Evolutionary conservation across 2,113 vertebrate species (phyloP), one percentile per base, ranked within the genome.

Genomic region (Ochotona princeps): DNA sequence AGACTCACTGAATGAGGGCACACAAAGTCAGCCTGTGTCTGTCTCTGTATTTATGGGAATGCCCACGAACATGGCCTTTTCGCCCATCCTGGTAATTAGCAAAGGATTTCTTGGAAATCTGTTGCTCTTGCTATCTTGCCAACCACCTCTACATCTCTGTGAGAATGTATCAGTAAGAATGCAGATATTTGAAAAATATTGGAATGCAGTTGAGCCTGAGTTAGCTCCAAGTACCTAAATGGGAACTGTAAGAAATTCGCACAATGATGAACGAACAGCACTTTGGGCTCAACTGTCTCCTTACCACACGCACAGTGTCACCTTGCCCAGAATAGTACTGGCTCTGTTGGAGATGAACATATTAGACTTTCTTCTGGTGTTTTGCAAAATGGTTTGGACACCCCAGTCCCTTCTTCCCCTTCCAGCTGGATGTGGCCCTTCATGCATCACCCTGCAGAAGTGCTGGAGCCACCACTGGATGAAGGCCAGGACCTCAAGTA

Each of bases 181-280:
- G 7, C 26, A 66, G 87, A n/a, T n/a, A 60, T n/a, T 86, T 84
- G 6, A 30, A 44, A 69, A 30, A 63, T 44, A 51, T 9, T 25
- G 70, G 76, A 70, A n/a, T 47, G 3, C 12, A n/a, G 30, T 38
- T 18, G 12, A 60, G 87, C 85, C 76, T 70, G 60, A 90, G 66
- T 93, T 51, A 66, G 70, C 78, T 84, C 87, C 38, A 63, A 93
- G 67, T 44, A 69, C 86, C 61, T 65, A 76, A 66, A 32, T 65
- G 87, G 67, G 63, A 73, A 83, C 73, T n/a, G 51, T 30, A 80
- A 54, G 67, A 51, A 18, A n/a, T 5, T 61, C 80, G 49, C 63
- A 8, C 18, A 3, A 54, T 73, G 69, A 28, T 63, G 65, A 63
- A 47, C 65, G 57, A 89, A 21, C 7, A 49, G 67, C 63, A 49